Conservation (phyloP, 2,888 invertebrate genomes). For the Pyralis farinalis region DNA sequence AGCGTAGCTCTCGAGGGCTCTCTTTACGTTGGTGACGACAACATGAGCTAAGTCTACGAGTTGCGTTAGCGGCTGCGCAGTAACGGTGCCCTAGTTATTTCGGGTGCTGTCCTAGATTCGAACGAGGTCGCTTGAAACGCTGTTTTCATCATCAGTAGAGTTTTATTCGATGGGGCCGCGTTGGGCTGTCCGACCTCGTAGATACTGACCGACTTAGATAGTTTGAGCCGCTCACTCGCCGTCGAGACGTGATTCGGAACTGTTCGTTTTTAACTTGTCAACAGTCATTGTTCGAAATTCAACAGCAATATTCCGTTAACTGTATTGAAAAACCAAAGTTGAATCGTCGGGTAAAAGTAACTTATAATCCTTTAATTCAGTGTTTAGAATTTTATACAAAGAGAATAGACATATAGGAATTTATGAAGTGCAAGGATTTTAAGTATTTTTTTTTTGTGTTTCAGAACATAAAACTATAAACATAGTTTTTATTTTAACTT, state of each 20-base stretch:
- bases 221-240: conserved; percentile 34
- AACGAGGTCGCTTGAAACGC: conserved; percentile 66
- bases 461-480: too few species aligned
- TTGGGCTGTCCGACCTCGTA: conserved; percentile 53
- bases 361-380: too few species aligned
- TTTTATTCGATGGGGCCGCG: conserved; percentile 70
- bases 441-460: too few species aligned
- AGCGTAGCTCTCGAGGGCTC: conserved; percentile 29
- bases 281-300: conserved; percentile 2
- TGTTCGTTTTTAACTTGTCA: conserved; percentile 17
- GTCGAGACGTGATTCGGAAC: conserved; percentile 29
- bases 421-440: too few species aligned
- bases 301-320: too few species aligned
- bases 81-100: conserved; percentile 77
- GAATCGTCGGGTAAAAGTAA: too few species aligned
- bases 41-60: conserved; percentile 43
- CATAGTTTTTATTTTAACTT: too few species aligned
- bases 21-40: conserved; percentile 30
- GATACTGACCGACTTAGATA: conserved; percentile 44
- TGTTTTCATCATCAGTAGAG: conserved; percentile 69
- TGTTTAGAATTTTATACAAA: too few species aligned
- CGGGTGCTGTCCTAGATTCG: conserved; percentile 71
- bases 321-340: too few species aligned
- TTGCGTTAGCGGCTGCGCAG: conserved; percentile 68
- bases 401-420: too few species aligned